These are phyloP conservation scores for Sternotherus odoratus DNA, from an alignment of 2,797 vertebrate genomes.

Conservation along the genomic window DNA sequence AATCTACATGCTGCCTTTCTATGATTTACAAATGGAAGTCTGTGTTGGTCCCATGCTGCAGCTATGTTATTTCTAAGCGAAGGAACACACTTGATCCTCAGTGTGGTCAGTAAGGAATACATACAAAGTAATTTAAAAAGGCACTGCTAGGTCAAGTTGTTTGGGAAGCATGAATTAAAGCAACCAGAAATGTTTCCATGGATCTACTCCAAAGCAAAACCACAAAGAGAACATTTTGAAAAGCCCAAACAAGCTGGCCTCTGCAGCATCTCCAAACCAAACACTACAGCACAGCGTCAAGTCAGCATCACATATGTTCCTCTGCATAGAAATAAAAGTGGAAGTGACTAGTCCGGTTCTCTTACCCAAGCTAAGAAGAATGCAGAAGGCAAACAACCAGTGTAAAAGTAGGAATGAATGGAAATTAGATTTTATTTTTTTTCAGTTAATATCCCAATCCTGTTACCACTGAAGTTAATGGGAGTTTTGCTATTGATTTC, in stretches of 20 bases:
- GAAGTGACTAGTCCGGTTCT: background rate
- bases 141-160: background rate
- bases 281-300: background rate
- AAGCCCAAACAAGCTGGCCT: background rate
- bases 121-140: background rate
- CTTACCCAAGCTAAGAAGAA: background rate
- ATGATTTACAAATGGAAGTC: background rate
- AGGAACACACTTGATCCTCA: rapidly evolving
- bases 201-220: background rate
- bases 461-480: background rate
- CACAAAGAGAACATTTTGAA: background rate
- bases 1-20: background rate
- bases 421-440: background rate
- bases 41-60: background rate
- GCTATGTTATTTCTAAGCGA: background rate
- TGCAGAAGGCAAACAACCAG: rapidly evolving
- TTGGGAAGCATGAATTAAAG: background rate
- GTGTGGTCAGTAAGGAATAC: rapidly evolving
- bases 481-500: background rate
- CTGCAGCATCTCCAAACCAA: background rate
- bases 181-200: background rate
- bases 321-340: background rate
- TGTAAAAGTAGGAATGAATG: background rate
- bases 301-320: background rate
- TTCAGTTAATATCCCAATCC: background rate